Evolutionary conservation across 2,797 vertebrate species (phyloP).

Genomic region (Anableps anableps): DNA sequence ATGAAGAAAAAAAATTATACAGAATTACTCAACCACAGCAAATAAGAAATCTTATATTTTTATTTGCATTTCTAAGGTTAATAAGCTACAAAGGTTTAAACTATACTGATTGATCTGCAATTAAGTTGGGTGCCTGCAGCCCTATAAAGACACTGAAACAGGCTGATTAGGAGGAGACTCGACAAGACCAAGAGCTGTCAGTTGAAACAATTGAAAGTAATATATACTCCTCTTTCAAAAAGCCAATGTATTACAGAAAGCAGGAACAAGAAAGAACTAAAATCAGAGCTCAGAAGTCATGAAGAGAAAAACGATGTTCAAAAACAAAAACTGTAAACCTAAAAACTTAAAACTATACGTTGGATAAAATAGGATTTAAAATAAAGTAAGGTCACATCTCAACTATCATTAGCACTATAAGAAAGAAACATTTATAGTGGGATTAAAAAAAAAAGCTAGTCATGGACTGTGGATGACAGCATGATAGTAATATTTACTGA

Average conservation of each 20-base stretch:
- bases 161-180: not conserved
- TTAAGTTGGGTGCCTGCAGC: not conserved
- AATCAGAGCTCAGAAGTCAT: not conserved
- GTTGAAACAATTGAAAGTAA: not conserved
- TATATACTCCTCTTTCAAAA: not conserved
- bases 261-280: not conserved
- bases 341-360: not conserved
- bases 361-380: not conserved
- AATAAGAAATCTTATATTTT: not conserved
- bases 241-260: not conserved
- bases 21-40: not conserved
- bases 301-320: not conserved
- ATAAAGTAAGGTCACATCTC: not conserved
- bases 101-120: slow-evolving; percentile 1
- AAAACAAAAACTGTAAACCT: not conserved
- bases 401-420: not conserved
- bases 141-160: not conserved
- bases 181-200: not conserved
- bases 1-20: not conserved
- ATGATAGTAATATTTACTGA: not conserved
- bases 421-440: not conserved
- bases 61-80: not conserved
- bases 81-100: not conserved
- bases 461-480: not conserved
- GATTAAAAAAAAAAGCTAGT: not conserved